These are phyloP conservation scores for Atherinosoma microstoma DNA, from an alignment of 2,797 vertebrate genomes.

Conservation along the genomic window DNA sequence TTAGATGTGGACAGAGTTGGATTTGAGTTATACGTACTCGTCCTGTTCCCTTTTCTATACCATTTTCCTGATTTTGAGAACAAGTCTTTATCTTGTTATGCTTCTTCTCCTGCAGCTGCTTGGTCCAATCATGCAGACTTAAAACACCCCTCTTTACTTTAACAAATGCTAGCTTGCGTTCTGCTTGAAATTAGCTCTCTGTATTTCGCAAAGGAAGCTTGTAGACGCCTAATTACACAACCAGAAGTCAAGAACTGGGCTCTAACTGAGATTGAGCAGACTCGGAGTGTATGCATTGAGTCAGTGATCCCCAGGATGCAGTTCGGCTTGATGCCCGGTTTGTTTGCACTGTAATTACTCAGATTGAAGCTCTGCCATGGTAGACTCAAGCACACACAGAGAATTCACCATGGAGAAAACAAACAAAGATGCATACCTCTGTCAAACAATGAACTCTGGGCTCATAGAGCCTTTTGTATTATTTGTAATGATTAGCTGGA, in stretches of 20 bases:
- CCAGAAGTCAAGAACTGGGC: conserved; percentile 45
- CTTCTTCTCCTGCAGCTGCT: conserved; percentile 12
- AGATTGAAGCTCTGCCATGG: conserved; percentile 51
- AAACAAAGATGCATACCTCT: conserved; percentile 55
- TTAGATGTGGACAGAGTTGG: too few species aligned
- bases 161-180: background rate
- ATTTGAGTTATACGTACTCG: background rate
- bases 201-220: conserved; percentile 49
- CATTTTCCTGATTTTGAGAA: background rate
- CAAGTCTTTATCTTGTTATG: background rate
- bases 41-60: background rate
- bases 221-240: conserved; percentile 58
- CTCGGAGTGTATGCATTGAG: conserved; percentile 55
- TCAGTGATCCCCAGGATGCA: conserved; percentile 56
- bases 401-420: conserved; percentile 59
- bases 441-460: conserved; percentile 36
- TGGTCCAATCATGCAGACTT: conserved; percentile 2
- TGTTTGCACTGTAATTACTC: conserved; percentile 78
- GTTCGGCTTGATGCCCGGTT: conserved; percentile 47
- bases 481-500: conserved; percentile 45
- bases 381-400: conserved; percentile 46
- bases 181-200: conserved; percentile 43
- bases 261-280: conserved; percentile 65
- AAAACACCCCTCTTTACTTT: conserved; percentile 14
- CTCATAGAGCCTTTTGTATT: conserved; percentile 34